These are phyloP conservation scores for Pelagia noctiluca DNA, from an alignment of 30 jellyfish, hydroid and myxozoan genomes.

Conservation along the genomic window DNA sequence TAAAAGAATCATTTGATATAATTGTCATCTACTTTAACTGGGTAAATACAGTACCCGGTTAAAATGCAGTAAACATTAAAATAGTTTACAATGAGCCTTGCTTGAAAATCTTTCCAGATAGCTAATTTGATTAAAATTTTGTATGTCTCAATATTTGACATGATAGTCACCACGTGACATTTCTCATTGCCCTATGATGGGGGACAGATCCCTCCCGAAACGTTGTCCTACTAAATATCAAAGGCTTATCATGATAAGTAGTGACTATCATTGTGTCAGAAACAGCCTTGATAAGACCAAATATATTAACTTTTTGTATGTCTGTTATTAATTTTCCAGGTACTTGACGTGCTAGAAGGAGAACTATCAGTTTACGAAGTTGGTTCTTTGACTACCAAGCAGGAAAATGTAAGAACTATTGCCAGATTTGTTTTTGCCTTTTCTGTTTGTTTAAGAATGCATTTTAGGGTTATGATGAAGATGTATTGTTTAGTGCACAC, in stretches of 20 bases:
- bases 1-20: too few relatives aligned
- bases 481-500: not conserved
- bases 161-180: not conserved
- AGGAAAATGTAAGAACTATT: not conserved
- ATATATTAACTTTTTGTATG: too few relatives aligned
- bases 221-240: not conserved
- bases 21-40: too few relatives aligned
- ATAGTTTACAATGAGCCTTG: too few relatives aligned
- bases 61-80: too few relatives aligned
- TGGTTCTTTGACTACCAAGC: not conserved
- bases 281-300: not conserved
- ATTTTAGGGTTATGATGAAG: not conserved
- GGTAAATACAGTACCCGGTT: too few relatives aligned
- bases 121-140: too few relatives aligned
- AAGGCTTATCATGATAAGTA: too few relatives aligned
- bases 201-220: not conserved
- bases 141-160: too few relatives aligned
- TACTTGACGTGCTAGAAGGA: conserved; percentile 52
- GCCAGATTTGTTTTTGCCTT: not conserved
- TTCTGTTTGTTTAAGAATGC: too few relatives aligned
- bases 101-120: too few relatives aligned
- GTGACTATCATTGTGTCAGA: too few relatives aligned
- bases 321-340: conserved; percentile 8
- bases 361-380: conserved; percentile 41
- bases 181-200: not conserved